Evolutionary conservation across 1,140 invertebrate genomes (phyloP), one percentile per base, ranked within the genome.

Genomic region (Megathymus violae): DNA sequence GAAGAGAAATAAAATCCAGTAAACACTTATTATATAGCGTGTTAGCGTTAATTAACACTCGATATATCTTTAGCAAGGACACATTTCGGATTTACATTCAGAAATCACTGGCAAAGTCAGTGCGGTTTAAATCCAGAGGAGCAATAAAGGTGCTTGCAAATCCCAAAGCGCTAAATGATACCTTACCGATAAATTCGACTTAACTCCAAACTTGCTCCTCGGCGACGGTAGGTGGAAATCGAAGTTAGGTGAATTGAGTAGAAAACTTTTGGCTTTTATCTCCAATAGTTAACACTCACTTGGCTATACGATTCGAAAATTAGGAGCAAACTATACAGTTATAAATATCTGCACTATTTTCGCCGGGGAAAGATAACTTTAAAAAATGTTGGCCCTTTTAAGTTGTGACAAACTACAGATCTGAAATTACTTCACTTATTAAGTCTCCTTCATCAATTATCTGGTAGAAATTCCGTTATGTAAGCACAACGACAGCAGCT

Each of bases 171-270:
- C 34, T 36, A 36, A 36, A n/a, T 36, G 34, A 36, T 36, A 36
- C n/a, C n/a, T n/a, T n/a, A n/a, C 34, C 34, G 34, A 36, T 36
- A 36, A 36, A 36, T 36, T 36, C 34, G 34, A 36, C 34, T 36
- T 36, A 36, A n/a, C 34, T 36, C 34, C 34, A 3, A 36, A 36
- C 10, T 36, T 36, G 10, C 10, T 36, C 34, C 7, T 4, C 4
- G n/a, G 34, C 34, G 34, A 36, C 34, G 10, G 34, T 11, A 7
- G 27, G 27, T 31, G 27, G 27, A 6, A 4, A 36, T 36, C 34
- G 34, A 36, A 36, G 10, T 36, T 36, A 31, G 27, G 27, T 36
- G 34, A 36, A 0, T 36, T 11, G 34, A 36, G 34, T 3, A 11
- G 34, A n/a, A 36, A 36, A 36, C 34, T 36, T 36, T 36, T n/a